Conservation (phyloP, 2,888 invertebrate species). For the Epinotia bilunana region DNA sequence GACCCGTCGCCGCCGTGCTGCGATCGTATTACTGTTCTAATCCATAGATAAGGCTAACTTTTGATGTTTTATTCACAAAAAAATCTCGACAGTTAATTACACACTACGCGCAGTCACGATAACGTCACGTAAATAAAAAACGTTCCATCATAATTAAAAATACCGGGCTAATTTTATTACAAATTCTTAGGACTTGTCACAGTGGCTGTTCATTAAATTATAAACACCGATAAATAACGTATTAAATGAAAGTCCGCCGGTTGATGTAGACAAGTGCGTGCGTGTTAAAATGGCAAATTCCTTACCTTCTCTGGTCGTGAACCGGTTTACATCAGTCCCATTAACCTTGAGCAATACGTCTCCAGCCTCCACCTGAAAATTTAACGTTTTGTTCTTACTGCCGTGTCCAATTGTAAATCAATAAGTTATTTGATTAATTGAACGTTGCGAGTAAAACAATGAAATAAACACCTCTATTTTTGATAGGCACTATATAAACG, state of each 20-base stretch:
- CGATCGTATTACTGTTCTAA: slow-evolving; percentile 75
- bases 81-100: slow-evolving; percentile 26
- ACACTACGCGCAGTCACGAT: slow-evolving; percentile 27
- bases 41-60: slow-evolving; percentile 65
- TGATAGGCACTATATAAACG: neutral
- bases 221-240: slow-evolving; percentile 49
- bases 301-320: slow-evolving; percentile 96
- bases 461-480: neutral
- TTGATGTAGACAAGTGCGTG: slow-evolving; percentile 61
- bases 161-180: slow-evolving; percentile 33
- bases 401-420: slow-evolving; percentile 8
- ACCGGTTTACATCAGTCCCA: slow-evolving; percentile 96
- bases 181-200: slow-evolving; percentile 52
- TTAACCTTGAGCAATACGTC: slow-evolving; percentile 97
- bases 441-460: neutral
- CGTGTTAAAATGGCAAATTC: slow-evolving; percentile 73
- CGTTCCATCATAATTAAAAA: neutral
- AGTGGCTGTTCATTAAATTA: slow-evolving; percentile 58
- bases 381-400: slow-evolving; percentile 54
- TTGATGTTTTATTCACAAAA: slow-evolving; percentile 46
- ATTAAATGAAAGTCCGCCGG: slow-evolving; percentile 53
- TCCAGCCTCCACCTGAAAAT: slow-evolving; percentile 95
- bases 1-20: slow-evolving; percentile 56
- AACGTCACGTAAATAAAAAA: slow-evolving; percentile 20
- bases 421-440: neutral